These are phyloP conservation scores for Nomada ferruginata DNA, from an alignment of 2,888 invertebrate genomes.

Conservation along the genomic window DNA sequence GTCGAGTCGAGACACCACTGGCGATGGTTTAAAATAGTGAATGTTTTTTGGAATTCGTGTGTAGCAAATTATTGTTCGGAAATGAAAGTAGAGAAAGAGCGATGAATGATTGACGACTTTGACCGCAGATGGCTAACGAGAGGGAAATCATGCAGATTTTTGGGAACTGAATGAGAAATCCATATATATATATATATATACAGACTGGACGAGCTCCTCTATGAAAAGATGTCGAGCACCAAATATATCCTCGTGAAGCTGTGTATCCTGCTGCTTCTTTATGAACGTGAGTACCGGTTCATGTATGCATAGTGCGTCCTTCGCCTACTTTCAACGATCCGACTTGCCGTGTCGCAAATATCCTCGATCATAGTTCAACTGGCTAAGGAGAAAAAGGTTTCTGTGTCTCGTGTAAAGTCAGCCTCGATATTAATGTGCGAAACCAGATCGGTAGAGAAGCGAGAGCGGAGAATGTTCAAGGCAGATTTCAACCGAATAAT, in stretches of 20 bases:
- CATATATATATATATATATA: background rate
- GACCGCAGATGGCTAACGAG: background rate
- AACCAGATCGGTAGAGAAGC: background rate
- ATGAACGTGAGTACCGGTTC: slow-evolving; percentile 69
- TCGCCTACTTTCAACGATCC: slow-evolving; percentile 66
- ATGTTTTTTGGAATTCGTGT: background rate
- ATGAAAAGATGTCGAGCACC: slow-evolving; percentile 67
- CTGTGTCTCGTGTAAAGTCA: background rate
- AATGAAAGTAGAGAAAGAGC: background rate
- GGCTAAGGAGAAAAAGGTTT: too few species aligned
- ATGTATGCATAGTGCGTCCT: slow-evolving; percentile 55
- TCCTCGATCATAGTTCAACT: slow-evolving; percentile 30
- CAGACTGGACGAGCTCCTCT: slow-evolving; percentile 11
- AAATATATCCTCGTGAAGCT: slow-evolving; percentile 69
- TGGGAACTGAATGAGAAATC: slow-evolving; percentile 12
- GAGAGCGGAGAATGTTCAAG: background rate
- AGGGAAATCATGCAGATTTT: slow-evolving; percentile 9
- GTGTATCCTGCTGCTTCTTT: slow-evolving; percentile 72
- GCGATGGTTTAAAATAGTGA: background rate
- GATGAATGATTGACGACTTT: background rate
- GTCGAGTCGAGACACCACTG: background rate
- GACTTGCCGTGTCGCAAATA: background rate
- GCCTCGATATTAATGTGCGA: background rate
- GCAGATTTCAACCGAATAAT: too few species aligned
- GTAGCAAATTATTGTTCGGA: background rate